Conservation (phyloP, 1,140 invertebrate species). For the Nephila pilipes region DNA sequence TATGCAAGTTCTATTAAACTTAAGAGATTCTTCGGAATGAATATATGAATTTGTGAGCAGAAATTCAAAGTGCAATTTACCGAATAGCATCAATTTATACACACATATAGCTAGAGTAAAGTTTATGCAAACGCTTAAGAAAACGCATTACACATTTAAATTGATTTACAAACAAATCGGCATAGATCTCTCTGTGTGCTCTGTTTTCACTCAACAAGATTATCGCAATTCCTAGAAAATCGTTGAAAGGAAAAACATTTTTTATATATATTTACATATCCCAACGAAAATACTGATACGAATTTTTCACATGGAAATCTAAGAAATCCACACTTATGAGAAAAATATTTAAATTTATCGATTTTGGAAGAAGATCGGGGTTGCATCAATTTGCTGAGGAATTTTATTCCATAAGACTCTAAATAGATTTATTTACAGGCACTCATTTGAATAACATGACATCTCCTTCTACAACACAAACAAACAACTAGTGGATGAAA, state of each 20-base stretch:
- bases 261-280: constrained; percentile 26
- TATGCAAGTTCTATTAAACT: too few species aligned
- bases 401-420: constrained; percentile 52
- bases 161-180: constrained; percentile 13
- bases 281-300: constrained; percentile 15
- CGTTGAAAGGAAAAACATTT: not conserved
- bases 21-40: not conserved
- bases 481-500: not conserved
- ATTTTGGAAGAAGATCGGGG: not conserved
- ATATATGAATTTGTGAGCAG: not conserved
- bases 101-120: not conserved
- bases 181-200: not conserved
- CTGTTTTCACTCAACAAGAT: not conserved
- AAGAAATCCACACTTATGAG: constrained; percentile 58
- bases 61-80: not conserved
- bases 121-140: not conserved
- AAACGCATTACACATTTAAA: not conserved
- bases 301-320: constrained; percentile 46
- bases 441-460: constrained; percentile 56
- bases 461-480: constrained; percentile 17
- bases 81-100: not conserved
- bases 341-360: constrained; percentile 64
- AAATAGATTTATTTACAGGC: constrained; percentile 54
- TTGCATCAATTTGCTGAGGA: constrained; percentile 31
- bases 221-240: not conserved